Conservation (phyloP, 2,888 invertebrate species). For the Coleophora deauratella region DNA sequence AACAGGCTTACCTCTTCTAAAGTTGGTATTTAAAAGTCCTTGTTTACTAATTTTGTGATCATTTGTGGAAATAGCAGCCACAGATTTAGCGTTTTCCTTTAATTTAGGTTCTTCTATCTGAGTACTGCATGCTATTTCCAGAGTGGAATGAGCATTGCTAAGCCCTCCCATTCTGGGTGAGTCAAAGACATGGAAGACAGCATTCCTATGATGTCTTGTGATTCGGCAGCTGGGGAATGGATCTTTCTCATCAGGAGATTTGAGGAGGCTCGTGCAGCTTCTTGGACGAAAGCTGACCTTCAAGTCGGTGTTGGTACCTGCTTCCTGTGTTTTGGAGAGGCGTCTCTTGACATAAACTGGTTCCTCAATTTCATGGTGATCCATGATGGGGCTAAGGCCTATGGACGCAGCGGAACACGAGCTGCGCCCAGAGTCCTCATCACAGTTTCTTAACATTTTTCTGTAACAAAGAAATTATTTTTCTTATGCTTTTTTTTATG, state of each 20-base stretch:
- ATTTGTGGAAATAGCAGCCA: slow-evolving; percentile 37
- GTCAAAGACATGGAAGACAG: slow-evolving; percentile 52
- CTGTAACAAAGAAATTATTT: slow-evolving; percentile 28
- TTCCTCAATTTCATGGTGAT: slow-evolving; percentile 29
- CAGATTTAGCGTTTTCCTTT: slow-evolving; percentile 43
- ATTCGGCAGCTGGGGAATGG: slow-evolving; percentile 60
- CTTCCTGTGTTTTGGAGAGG: slow-evolving; percentile 47
- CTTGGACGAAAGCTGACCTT: slow-evolving; percentile 58
- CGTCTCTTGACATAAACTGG: slow-evolving; percentile 24
- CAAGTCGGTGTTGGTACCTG: slow-evolving; percentile 67
- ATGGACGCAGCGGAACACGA: slow-evolving; percentile 63
- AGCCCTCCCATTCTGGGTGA: slow-evolving; percentile 52
- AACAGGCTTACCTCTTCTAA: slow-evolving; percentile 76
- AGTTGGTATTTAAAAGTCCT: slow-evolving; percentile 29
- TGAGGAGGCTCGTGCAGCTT: slow-evolving; percentile 44
- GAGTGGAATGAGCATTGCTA: slow-evolving; percentile 60
- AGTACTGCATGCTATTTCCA: slow-evolving; percentile 62
- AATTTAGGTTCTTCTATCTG: slow-evolving; percentile 49
- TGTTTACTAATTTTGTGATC: slow-evolving; percentile 28
- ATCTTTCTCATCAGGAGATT: slow-evolving; percentile 66
- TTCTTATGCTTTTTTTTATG: background rate
- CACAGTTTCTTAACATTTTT: slow-evolving; percentile 51
- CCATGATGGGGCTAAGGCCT: slow-evolving; percentile 48
- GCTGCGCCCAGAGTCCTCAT: slow-evolving; percentile 67
- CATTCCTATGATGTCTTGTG: slow-evolving; percentile 40